A percentile compares a stretch with the other conserved stretches of the same genome.
Conservation (phyloP, 2,888 invertebrate species). For the Hemistola chrysoprasaria region DNA sequence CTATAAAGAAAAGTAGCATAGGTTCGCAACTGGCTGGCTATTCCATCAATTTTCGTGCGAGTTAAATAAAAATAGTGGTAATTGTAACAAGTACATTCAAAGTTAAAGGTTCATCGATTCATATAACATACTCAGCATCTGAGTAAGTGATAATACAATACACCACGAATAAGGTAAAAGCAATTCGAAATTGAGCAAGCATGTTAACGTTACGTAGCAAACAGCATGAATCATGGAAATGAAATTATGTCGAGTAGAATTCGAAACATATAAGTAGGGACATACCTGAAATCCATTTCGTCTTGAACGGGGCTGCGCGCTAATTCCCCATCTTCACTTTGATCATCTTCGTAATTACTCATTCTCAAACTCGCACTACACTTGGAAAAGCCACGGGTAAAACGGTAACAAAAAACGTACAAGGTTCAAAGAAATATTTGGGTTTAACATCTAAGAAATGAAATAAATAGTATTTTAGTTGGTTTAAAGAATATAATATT, state of each 20-base stretch:
- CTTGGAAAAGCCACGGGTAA: conserved; percentile 11
- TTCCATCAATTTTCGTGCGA: too few species aligned
- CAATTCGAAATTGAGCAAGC: conserved; percentile 1
- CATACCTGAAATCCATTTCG: conserved; percentile 80
- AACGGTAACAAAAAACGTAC: conserved; percentile 22
- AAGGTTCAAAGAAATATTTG: conserved; percentile 9
- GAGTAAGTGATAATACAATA: too few species aligned
- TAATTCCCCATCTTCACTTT: conserved; percentile 93
- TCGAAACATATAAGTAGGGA: not conserved
- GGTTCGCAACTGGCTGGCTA: too few species aligned
- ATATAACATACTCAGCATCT: too few species aligned
- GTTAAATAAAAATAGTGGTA: too few species aligned
- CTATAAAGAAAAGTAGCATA: too few species aligned
- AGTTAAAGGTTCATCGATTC: too few species aligned
- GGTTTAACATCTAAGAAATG: conserved; percentile 6
- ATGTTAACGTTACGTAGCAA: conserved; percentile 7
- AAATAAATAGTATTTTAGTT: too few species aligned
- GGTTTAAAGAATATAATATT: too few species aligned
- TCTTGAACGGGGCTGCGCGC: conserved; percentile 87
- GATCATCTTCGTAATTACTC: conserved; percentile 85
- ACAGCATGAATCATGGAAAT: not conserved
- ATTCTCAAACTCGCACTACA: conserved; percentile 45
- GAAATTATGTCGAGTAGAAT: not conserved
- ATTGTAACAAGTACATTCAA: too few species aligned
- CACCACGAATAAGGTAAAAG: too few species aligned